Conservation (phyloP, 2,797 vertebrate genomes). For the Buceros bicornis region DNA sequence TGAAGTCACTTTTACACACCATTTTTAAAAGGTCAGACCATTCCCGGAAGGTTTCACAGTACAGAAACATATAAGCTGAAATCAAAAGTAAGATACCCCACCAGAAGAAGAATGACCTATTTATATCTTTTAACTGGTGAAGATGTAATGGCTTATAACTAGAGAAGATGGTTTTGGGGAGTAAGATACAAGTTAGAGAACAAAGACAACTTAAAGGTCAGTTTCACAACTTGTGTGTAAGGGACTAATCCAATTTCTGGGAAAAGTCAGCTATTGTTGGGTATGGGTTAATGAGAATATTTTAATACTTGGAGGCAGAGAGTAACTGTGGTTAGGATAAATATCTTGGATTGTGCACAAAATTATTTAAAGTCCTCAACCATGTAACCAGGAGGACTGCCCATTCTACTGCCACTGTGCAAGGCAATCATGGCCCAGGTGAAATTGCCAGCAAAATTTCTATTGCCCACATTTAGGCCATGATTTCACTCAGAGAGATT, state of each 20-base stretch:
- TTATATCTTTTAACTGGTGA: neutral
- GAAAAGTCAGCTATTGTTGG: neutral
- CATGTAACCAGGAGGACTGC: neutral
- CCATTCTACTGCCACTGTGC: neutral
- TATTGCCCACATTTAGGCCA: neutral
- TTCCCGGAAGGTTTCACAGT: neutral
- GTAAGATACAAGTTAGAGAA: neutral
- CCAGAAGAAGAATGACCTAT: neutral
- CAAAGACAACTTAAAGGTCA: neutral
- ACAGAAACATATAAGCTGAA: neutral
- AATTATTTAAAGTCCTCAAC: neutral
- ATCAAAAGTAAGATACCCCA: neutral
- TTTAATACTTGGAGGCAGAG: neutral
- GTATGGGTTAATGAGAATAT: neutral
- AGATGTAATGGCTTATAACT: neutral
- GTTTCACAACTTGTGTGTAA: neutral
- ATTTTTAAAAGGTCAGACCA: neutral
- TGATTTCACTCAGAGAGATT: neutral
- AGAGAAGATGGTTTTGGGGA: neutral
- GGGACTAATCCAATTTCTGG: neutral
- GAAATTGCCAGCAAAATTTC: neutral
- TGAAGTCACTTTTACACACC: neutral
- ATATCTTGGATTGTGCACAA: neutral
- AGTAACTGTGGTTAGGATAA: neutral
- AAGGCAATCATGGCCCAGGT: neutral